A percentile compares a stretch with the other conserved stretches of the same genome.
These are phyloP conservation scores for Eristalis pertinax DNA, from an alignment of 2,888 invertebrate species.

Conservation along the genomic window DNA sequence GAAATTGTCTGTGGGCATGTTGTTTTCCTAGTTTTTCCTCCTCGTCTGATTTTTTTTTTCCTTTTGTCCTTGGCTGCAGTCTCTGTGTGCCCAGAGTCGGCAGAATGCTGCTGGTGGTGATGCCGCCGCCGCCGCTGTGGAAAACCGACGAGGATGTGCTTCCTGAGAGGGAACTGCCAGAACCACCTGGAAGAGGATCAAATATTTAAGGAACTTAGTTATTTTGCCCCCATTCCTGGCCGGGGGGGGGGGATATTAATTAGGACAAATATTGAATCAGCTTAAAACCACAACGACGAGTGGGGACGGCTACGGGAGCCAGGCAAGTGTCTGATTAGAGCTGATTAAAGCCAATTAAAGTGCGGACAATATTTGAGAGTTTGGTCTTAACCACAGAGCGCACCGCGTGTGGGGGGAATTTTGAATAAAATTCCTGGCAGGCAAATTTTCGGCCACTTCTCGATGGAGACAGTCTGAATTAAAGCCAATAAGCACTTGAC, in stretches of 20 bases:
- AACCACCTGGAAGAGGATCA: slow-evolving; percentile 39
- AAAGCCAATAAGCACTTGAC: too few species aligned
- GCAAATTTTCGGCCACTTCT: too few species aligned
- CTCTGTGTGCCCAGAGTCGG: neutral
- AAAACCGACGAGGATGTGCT: neutral
- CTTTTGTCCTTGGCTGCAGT: neutral
- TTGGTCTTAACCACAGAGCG: neutral
- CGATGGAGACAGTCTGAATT: too few species aligned
- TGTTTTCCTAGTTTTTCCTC: slow-evolving; percentile 19
- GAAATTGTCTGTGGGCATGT: slow-evolving; percentile 71
- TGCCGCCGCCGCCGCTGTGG: too few species aligned
- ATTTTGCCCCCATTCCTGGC: slow-evolving; percentile 24
- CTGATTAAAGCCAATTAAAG: slow-evolving; percentile 13
- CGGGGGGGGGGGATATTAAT: slow-evolving; percentile 41
- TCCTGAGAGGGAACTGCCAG: neutral
- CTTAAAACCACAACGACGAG: slow-evolving; percentile 39
- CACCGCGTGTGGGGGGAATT: neutral
- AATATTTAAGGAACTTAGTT: slow-evolving; percentile 53
- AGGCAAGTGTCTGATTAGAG: slow-evolving; percentile 15
- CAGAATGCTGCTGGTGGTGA: neutral
- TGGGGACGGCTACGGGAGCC: slow-evolving; percentile 1
- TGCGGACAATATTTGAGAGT: neutral
- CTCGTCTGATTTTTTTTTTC: slow-evolving; percentile 13
- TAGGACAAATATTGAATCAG: slow-evolving; percentile 63
- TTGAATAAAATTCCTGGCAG: too few species aligned